These are phyloP conservation scores for Picus viridis DNA, from an alignment of 2,797 vertebrate species.

Conservation along the genomic window DNA sequence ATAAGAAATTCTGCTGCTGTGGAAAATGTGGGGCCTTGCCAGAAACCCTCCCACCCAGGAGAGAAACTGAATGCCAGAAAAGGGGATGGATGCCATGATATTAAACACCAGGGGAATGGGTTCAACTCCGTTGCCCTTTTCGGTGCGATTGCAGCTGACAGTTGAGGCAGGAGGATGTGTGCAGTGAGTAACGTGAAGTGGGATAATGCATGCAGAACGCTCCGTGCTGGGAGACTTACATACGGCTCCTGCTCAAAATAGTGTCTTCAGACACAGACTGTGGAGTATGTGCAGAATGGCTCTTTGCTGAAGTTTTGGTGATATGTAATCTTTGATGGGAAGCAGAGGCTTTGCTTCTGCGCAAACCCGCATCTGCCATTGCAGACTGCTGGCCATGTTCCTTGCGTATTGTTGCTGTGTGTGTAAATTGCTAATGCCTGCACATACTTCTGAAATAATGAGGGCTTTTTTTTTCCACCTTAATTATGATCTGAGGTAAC, in stretches of 20 bases:
- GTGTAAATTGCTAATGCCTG: background rate
- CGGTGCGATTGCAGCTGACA: constrained; percentile 55
- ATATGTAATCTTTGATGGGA: background rate
- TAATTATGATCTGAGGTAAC: background rate
- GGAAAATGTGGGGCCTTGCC: background rate
- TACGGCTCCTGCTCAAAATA: constrained; percentile 49
- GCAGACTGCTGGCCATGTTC: background rate
- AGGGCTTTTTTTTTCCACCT: background rate
- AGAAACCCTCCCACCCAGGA: constrained; percentile 13
- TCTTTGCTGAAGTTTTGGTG: constrained; percentile 29
- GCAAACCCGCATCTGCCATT: constrained; percentile 1
- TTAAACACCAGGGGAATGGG: background rate
- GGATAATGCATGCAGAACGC: constrained; percentile 66
- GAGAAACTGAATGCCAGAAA: background rate
- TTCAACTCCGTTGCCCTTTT: constrained; percentile 52
- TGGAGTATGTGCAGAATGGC: constrained; percentile 29
- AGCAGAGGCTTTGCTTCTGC: constrained; percentile 8
- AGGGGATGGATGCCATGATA: background rate
- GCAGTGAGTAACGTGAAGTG: constrained; percentile 50
- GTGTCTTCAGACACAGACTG: constrained; percentile 47
- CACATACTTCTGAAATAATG: background rate
- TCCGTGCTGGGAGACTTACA: constrained; percentile 56
- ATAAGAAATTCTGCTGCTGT: background rate
- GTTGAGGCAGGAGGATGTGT: constrained; percentile 57
- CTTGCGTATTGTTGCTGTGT: background rate